phyloP scores from a whole-genome alignment of 2,888 invertebrate genomes.

The Erebia aethiops region DNA sequence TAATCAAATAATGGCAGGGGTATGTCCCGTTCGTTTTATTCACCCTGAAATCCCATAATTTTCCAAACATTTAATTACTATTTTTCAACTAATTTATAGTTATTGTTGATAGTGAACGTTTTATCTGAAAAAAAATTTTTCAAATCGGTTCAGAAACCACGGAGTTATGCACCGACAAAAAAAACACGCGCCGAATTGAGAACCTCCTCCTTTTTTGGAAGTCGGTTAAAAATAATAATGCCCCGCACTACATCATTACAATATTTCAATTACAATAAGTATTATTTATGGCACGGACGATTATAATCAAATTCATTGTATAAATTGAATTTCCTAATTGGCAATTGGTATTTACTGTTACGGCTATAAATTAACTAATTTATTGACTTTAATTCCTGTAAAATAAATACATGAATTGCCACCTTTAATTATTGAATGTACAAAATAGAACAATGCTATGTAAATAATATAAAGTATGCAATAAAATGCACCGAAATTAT shows the following conservation, averaged over 20 bases:
- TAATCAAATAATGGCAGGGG: too few relatives aligned
- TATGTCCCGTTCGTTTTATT: too few relatives aligned
- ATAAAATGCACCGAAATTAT: too few relatives aligned
- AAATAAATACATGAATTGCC: neutral
- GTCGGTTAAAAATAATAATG: conserved; percentile 11
- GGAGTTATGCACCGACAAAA: too few relatives aligned
- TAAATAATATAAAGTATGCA: too few relatives aligned
- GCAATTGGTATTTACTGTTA: conserved; percentile 5
- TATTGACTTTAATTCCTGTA: neutral
- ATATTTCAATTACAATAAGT: conserved; percentile 8
- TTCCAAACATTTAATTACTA: neutral
- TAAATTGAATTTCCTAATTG: conserved; percentile 6
- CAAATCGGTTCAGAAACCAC: too few relatives aligned
- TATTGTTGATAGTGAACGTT: neutral
- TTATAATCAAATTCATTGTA: conserved; percentile 5
- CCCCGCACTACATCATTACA: conserved; percentile 2
- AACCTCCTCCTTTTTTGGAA: too few relatives aligned
- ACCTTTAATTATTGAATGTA: neutral
- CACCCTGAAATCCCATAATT: too few relatives aligned
- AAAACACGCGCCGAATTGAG: too few relatives aligned
- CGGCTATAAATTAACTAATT: neutral
- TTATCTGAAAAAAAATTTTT: too few relatives aligned
- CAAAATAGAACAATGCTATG: neutral
- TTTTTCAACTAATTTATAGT: neutral
- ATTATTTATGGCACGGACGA: conserved; percentile 4